These are phyloP conservation scores for Oncorhynchus nerka DNA, from an alignment of 2,113 vertebrate species.

Conservation along the genomic window DNA sequence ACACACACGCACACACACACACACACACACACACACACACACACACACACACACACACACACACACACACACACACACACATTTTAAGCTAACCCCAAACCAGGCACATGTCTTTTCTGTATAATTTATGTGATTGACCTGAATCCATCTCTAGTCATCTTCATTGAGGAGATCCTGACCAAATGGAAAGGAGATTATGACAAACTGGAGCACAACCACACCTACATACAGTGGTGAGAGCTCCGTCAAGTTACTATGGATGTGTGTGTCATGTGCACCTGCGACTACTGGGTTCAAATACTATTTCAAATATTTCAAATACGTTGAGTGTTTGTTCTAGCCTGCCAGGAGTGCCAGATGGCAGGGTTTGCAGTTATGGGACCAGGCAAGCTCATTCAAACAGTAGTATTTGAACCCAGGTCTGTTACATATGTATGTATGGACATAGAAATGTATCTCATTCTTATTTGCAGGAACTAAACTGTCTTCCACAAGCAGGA, in stretches of 20 bases:
- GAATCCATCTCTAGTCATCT: slow-evolving; percentile 79
- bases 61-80: too few relatives aligned
- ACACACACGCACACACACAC: slow-evolving; percentile 16
- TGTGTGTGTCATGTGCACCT: neutral
- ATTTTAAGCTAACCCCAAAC: neutral
- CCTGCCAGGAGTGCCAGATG: too few relatives aligned
- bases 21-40: neutral
- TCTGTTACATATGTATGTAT: neutral
- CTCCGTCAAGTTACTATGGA: neutral
- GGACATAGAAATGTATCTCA: too few relatives aligned
- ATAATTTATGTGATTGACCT: neutral
- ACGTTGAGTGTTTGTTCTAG: too few relatives aligned
- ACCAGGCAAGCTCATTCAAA: too few relatives aligned
- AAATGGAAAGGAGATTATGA: slow-evolving; percentile 98
- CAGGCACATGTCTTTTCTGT: neutral
- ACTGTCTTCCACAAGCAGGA: too few relatives aligned
- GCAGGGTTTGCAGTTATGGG: too few relatives aligned
- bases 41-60: slow-evolving; percentile 10
- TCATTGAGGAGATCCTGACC: slow-evolving; percentile 94
- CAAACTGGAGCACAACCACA: slow-evolving; percentile 97
- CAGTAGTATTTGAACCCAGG: neutral
- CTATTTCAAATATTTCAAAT: too few relatives aligned
- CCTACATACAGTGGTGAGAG: slow-evolving; percentile 96
- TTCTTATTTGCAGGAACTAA: too few relatives aligned
- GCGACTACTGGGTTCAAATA: too few relatives aligned